Conservation (phyloP, 2,113 vertebrate genomes). For the Ardeotis arabs region DNA sequence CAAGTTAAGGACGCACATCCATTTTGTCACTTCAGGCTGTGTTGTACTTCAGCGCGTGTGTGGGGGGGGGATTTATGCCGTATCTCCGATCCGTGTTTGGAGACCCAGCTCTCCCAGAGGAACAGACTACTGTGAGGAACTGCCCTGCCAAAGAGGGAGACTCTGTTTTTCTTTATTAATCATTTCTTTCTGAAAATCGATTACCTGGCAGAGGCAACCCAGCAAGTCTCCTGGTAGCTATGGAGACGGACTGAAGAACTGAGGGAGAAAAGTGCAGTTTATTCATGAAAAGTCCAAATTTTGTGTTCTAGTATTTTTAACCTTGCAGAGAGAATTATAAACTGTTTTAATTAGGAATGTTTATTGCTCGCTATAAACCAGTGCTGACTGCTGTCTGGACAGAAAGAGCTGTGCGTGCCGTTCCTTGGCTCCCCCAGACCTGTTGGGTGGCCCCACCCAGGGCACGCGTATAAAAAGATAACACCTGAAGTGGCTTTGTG, state of each 20-base stretch:
- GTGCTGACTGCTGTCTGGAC: conserved; percentile 24
- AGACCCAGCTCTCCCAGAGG: not conserved
- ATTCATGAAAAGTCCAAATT: conserved; percentile 57
- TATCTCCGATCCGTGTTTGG: not conserved
- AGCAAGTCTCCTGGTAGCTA: conserved; percentile 56
- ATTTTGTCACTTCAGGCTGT: not conserved
- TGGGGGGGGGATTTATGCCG: not conserved
- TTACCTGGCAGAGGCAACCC: conserved; percentile 31
- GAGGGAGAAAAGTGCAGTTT: conserved; percentile 1
- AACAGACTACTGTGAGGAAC: not conserved
- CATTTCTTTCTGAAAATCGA: conserved; percentile 13
- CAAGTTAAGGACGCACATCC: not conserved
- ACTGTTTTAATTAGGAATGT: conserved; percentile 23
- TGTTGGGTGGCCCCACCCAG: too few relatives aligned
- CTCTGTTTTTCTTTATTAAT: not conserved
- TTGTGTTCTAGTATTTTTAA: conserved; percentile 41
- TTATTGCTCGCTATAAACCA: conserved; percentile 3
- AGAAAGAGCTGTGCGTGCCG: not conserved
- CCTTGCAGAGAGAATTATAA: not conserved
- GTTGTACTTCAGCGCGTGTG: fast-evolving
- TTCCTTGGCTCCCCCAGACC: not conserved
- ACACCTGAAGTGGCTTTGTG: too few relatives aligned
- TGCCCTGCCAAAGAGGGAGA: not conserved
- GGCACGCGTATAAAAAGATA: too few relatives aligned
- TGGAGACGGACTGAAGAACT: conserved; percentile 29